Evolutionary conservation across 2,888 invertebrate genomes (phyloP).

Genomic region (Chironomus riparius): DNA sequence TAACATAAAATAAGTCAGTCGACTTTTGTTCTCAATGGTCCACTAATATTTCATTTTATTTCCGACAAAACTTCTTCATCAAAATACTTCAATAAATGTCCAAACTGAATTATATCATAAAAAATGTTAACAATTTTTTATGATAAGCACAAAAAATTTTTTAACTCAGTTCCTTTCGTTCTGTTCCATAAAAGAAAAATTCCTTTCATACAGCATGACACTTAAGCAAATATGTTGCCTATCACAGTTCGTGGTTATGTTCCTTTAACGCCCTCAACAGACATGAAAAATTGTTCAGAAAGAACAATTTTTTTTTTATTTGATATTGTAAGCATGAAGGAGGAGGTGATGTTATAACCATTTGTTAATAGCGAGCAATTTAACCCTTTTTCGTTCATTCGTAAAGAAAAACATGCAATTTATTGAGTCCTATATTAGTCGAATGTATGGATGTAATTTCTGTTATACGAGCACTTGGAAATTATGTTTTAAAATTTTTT

Average conservation of each 20-base stretch:
- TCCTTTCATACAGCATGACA: slow-evolving; percentile 3
- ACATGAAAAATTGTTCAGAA: background rate
- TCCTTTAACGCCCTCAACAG: background rate
- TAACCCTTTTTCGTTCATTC: background rate
- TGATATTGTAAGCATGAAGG: background rate
- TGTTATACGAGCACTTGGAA: background rate
- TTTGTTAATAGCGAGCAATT: slow-evolving; percentile 10
- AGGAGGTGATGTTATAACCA: background rate
- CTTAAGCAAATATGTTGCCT: slow-evolving; percentile 24
- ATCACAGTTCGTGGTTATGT: slow-evolving; percentile 24
- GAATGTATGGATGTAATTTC: background rate
- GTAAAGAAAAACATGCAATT: slow-evolving; percentile 1
- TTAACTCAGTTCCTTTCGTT: background rate
- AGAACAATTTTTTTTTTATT: background rate
- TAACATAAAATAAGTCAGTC: too few species aligned
- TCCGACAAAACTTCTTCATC: too few species aligned
- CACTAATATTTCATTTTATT: too few species aligned
- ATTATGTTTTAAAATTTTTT: background rate
- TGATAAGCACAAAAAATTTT: background rate
- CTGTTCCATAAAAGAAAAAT: background rate
- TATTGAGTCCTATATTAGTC: background rate
- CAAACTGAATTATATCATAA: background rate
- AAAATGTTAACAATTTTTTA: background rate
- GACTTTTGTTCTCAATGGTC: too few species aligned
- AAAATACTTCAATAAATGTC: slow-evolving; percentile 3